Base-by-base conservation (phyloP, 2,888 invertebrate genomes). In the Gisinianus flammeolus region DNA sequence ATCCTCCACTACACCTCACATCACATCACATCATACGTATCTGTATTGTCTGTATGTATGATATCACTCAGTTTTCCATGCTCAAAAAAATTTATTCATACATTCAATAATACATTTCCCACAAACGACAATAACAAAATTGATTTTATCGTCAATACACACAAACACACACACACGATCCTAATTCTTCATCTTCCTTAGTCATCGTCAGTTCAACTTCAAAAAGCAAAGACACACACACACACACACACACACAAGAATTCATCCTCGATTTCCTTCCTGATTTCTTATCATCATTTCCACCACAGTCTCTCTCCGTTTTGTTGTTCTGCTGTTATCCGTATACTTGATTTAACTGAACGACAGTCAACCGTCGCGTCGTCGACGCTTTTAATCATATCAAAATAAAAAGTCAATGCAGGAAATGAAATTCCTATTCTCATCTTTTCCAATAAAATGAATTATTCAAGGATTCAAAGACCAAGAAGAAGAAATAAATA, bases 71-170 rank as follows among this genome's bases (percentile, higher is more conserved):
- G 6, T 54, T 54, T 12, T 19, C 16, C 19, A 44, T 54, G 54
- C 54, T n/a, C n/a, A n/a, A n/a, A n/a, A n/a, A n/a, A 54, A 54
- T 54, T 54, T 54, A 54, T 54, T 54, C 54, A 54, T 19, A 44
- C 44, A 44, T 44, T 44, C 44, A 44, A 44, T 44, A 10, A n/a
- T 19, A 5, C 16, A 8, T 5, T 54, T n/a, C n/a, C 54, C 54
- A 54, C 54, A 54, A 54, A 54, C 19, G 4, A 54, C 54, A 54
- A 54, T 54, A 54, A 54, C 6, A 54, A 54, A 54, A 19, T 54
- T 54, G 54, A 54, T 54, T 54, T 54, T 54, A 54, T 54, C 44
- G 16, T 44, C 44, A 16, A n/a, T 54, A n/a, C n/a, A 54, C 16
- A 54, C n/a, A 54, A 54, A 54, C 54, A n/a, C 16, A 54, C 54